Conservation (phyloP, 2,888 invertebrate species). For the Dryobotodes eremita region DNA sequence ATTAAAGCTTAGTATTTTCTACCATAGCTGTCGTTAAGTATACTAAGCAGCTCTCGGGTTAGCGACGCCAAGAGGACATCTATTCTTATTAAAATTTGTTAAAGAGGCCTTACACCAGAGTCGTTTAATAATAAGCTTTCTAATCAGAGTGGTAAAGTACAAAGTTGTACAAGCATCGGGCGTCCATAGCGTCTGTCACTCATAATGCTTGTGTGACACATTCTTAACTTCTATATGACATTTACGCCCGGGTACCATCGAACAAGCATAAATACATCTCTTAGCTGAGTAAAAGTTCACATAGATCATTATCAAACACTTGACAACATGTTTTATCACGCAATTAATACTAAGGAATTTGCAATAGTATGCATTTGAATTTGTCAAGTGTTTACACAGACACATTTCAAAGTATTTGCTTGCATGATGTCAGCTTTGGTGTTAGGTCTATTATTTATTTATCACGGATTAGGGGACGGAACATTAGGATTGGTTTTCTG, state of each 20-base stretch:
- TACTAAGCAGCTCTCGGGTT: constrained; percentile 71
- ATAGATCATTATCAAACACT: constrained; percentile 15
- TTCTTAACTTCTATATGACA: background rate
- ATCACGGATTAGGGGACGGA: constrained; percentile 17
- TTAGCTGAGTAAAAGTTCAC: background rate
- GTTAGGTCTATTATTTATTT: background rate
- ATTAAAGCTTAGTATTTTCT: constrained; percentile 80
- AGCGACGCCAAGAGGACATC: constrained; percentile 58
- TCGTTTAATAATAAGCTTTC: background rate
- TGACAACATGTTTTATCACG: constrained; percentile 5
- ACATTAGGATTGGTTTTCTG: constrained; percentile 42
- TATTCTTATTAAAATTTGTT: constrained; percentile 26
- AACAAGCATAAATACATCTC: background rate
- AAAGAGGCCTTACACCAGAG: constrained; percentile 21
- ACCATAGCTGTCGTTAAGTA: constrained; percentile 75
- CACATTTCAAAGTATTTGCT: constrained; percentile 6
- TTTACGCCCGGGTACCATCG: background rate
- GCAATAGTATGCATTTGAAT: constrained; percentile 25
- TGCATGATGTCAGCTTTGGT: constrained; percentile 28
- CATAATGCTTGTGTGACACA: background rate
- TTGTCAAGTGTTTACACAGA: constrained; percentile 24
- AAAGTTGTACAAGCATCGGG: constrained; percentile 8
- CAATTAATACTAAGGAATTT: constrained; percentile 27
- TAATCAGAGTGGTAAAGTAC: background rate
- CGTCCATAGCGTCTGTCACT: background rate